Evolutionary conservation across 2,888 invertebrate species (phyloP).

Genomic region (Callinectes sapidus): DNA sequence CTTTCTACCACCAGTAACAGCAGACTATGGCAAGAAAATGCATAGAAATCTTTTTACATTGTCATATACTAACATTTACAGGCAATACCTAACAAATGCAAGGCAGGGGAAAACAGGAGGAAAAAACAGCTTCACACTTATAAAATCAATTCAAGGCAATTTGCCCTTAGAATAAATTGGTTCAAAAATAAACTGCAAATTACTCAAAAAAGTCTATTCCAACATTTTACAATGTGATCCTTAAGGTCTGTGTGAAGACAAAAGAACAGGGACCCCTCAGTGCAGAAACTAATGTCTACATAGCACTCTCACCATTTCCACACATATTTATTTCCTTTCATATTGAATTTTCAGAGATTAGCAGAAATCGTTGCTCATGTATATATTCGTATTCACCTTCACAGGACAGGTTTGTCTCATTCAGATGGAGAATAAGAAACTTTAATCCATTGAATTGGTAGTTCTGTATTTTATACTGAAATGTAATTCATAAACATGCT

Average conservation of each 20-base stretch:
- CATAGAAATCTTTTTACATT: too few species aligned
- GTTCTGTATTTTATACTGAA: conserved; percentile 35
- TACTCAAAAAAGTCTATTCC: conserved; percentile 52
- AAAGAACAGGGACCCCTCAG: conserved; percentile 54
- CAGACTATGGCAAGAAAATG: too few species aligned
- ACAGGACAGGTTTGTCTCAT: conserved; percentile 4
- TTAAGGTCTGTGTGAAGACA: conserved; percentile 61
- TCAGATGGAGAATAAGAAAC: conserved; percentile 4
- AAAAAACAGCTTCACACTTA: background rate
- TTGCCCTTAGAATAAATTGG: background rate
- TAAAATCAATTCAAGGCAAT: background rate
- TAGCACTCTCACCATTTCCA: conserved; percentile 52
- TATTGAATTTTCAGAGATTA: background rate
- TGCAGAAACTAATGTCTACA: conserved; percentile 52
- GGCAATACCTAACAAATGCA: too few species aligned
- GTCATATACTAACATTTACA: too few species aligned
- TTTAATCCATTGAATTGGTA: background rate
- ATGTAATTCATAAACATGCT: conserved; percentile 33
- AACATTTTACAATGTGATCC: conserved; percentile 66
- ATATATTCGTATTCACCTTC: background rate
- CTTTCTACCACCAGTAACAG: too few species aligned
- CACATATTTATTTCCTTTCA: conserved; percentile 8
- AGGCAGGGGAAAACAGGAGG: background rate
- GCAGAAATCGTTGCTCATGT: background rate
- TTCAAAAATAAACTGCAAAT: conserved; percentile 37